phyloP scores from a whole-genome alignment of 2,113 vertebrate species.

The Haemorhous mexicanus region DNA sequence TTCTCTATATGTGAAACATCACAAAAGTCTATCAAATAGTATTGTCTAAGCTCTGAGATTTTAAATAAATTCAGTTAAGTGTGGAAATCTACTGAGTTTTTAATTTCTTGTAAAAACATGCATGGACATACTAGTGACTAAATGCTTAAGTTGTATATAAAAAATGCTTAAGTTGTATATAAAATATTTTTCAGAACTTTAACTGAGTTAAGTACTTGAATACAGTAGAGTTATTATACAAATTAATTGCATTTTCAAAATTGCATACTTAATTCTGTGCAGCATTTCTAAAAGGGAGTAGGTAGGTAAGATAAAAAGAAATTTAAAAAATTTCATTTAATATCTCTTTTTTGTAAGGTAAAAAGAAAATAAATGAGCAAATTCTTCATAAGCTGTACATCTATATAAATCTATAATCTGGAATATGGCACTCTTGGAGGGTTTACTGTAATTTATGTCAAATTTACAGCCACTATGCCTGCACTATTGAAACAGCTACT shows the following conservation, averaged over 20 bases:
- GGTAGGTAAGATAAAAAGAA: too few relatives aligned
- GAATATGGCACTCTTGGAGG: not conserved
- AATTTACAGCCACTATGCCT: not conserved
- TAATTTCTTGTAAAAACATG: not conserved
- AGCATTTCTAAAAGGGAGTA: not conserved
- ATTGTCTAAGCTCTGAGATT: not conserved
- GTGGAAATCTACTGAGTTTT: not conserved
- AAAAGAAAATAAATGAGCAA: not conserved
- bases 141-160: not conserved
- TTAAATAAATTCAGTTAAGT: not conserved
- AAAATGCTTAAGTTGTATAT: not conserved
- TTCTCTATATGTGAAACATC: not conserved
- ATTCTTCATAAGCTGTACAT: not conserved
- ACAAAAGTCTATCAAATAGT: not conserved
- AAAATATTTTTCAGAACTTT: not conserved
- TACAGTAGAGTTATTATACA: not conserved
- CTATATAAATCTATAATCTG: not conserved
- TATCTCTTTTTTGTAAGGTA: not conserved
- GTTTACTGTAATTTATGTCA: not conserved
- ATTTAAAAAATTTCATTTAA: too few relatives aligned
- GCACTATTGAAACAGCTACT: not conserved
- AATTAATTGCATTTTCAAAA: not conserved
- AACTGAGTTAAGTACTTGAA: not conserved
- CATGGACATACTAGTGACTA: not conserved
- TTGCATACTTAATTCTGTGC: not conserved